phyloP scores from a whole-genome alignment of 2,888 invertebrate genomes.

The Globia sparganii region DNA sequence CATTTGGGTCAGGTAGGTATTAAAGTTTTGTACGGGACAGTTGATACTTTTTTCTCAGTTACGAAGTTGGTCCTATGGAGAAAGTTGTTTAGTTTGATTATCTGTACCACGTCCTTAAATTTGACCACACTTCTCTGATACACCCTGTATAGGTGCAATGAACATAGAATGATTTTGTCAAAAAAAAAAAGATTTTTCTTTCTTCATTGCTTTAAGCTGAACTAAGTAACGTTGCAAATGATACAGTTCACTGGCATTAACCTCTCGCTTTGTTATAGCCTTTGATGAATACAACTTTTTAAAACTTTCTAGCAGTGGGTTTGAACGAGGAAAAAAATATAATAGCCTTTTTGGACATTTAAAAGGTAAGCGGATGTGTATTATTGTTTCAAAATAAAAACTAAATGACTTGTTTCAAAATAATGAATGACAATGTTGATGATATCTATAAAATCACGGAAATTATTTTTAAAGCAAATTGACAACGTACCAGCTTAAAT shows the following conservation, averaged over 20 bases:
- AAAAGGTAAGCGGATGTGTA: neutral
- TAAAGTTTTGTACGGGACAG: neutral
- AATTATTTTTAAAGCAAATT: neutral
- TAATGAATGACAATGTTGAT: neutral
- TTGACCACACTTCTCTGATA: neutral
- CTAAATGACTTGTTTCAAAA: neutral
- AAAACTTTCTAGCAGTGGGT: neutral
- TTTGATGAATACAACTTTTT: slow-evolving; percentile 12
- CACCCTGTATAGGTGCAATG: neutral
- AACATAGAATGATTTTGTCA: neutral
- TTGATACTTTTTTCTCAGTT: no score
- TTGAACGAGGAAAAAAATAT: neutral
- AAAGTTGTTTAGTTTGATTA: no score
- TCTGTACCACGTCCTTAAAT: neutral
- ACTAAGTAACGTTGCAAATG: neutral
- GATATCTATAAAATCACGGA: neutral
- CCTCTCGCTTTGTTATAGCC: neutral
- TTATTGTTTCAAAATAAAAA: neutral
- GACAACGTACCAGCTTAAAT: neutral
- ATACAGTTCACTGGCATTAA: neutral
- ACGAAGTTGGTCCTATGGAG: no score
- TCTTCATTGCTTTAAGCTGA: neutral
- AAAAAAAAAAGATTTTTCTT: neutral
- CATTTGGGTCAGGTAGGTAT: neutral
- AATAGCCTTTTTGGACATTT: neutral